Percentiles rank a stretch among this genome's conserved stretches.
Conservation (phyloP, 1,140 invertebrate species). For the Cylas formicarius region DNA sequence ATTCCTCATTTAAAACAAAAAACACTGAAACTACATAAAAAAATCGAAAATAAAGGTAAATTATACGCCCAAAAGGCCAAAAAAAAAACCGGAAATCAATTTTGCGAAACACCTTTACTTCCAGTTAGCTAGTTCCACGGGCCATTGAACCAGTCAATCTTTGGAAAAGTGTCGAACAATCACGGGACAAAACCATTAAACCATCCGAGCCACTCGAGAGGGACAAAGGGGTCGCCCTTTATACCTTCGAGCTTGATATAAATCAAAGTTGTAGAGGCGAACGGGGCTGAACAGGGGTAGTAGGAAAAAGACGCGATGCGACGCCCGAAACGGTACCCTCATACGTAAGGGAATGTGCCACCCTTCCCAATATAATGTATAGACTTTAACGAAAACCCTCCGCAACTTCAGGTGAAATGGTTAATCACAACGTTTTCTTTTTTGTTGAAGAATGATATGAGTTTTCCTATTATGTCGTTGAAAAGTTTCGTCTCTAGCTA, state of each 20-base stretch:
- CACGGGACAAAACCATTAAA: slow-evolving; percentile 13
- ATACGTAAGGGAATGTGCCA: neutral
- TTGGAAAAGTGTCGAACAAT: slow-evolving; percentile 13
- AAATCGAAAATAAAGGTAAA: no score
- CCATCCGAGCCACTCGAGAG: slow-evolving; percentile 13
- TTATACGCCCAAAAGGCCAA: no score
- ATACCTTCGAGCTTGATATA: slow-evolving; percentile 2
- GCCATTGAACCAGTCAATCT: slow-evolving; percentile 9
- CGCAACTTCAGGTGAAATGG: no score
- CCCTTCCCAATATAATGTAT: neutral
- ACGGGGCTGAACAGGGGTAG: neutral
- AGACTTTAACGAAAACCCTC: no score
- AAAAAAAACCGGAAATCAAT: no score
- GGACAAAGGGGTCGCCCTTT: slow-evolving; percentile 11
- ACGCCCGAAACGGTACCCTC: neutral
- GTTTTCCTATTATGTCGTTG: no score
- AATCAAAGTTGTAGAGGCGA: slow-evolving; percentile 11
- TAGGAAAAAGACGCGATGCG: neutral
- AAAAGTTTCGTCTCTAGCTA: no score
- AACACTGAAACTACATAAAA: no score
- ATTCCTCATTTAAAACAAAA: no score
- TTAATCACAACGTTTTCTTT: no score
- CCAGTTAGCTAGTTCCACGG: slow-evolving; percentile 11
- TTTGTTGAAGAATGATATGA: no score
- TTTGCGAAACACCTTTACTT: no score